These are phyloP conservation scores for Stegastes partitus DNA, from an alignment of 2,113 vertebrate species.

Conservation along the genomic window DNA sequence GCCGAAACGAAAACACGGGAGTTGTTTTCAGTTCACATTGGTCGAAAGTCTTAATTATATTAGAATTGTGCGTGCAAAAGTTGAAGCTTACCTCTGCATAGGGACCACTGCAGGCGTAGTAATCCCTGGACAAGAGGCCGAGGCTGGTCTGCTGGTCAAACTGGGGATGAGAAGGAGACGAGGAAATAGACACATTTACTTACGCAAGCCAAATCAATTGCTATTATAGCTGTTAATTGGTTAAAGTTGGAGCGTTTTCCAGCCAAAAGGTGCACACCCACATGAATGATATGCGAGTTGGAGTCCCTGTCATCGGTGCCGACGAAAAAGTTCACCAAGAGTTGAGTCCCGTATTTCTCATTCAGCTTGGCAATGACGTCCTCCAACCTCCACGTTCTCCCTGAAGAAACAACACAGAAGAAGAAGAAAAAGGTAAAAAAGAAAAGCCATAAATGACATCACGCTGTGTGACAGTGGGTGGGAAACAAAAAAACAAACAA, in stretches of 20 bases:
- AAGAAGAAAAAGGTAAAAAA: background rate
- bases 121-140: conserved; percentile 93
- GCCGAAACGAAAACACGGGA: conserved; percentile 39
- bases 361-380: conserved; percentile 89
- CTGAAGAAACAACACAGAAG: conserved; percentile 71
- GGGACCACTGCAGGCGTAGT: conserved; percentile 90
- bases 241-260: too few species aligned
- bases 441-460: background rate
- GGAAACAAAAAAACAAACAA: too few species aligned
- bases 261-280: conserved; percentile 87
- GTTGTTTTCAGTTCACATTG: conserved; percentile 9
- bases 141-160: conserved; percentile 92
- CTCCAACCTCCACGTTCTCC: conserved; percentile 88
- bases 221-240: too few species aligned
- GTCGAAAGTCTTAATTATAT: conserved; percentile 20
- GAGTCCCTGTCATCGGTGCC: conserved; percentile 94
- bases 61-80: conserved; percentile 18
- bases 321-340: conserved; percentile 93
- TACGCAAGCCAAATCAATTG: too few species aligned
- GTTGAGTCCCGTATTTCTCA: conserved; percentile 91
- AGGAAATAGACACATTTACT: background rate
- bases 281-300: conserved; percentile 92
- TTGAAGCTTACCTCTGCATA: conserved; percentile 88
- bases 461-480: background rate
- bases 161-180: conserved; percentile 77